Conservation (phyloP, 2,888 invertebrate genomes). For the Leptinotarsa haldemani region DNA sequence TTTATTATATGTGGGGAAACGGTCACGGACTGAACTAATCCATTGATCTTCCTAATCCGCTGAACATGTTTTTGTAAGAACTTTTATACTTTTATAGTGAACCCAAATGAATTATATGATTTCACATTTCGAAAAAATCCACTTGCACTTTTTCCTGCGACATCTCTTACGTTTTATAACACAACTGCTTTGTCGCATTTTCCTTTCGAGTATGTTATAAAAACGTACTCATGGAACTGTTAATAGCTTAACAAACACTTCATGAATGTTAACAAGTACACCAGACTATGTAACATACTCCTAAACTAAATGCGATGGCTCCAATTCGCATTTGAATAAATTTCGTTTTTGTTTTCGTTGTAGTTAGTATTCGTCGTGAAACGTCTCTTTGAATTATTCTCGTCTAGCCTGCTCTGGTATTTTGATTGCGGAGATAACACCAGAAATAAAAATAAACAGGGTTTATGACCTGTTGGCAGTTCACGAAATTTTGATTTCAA, state of each 20-base stretch:
- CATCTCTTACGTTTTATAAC: slow-evolving; percentile 43
- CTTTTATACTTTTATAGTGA: too few species aligned
- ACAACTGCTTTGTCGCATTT: slow-evolving; percentile 55
- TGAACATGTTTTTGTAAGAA: too few species aligned
- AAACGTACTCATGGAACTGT: slow-evolving; percentile 62
- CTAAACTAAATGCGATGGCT: slow-evolving; percentile 44
- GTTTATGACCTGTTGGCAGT: not conserved
- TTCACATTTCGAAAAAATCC: not conserved
- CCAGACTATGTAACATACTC: slow-evolving; percentile 55
- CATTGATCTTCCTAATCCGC: too few species aligned
- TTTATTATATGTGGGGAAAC: too few species aligned
- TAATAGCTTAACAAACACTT: slow-evolving; percentile 63
- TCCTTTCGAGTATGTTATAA: slow-evolving; percentile 53
- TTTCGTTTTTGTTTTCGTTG: slow-evolving; percentile 29
- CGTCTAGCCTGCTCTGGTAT: slow-evolving; percentile 3
- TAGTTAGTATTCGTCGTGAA: not conserved
- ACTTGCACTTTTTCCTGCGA: slow-evolving; percentile 43
- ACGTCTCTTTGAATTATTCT: slow-evolving; percentile 9
- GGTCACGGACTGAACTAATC: too few species aligned
- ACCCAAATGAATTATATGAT: too few species aligned
- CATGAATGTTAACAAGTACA: slow-evolving; percentile 63
- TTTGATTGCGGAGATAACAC: not conserved
- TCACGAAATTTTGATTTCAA: not conserved
- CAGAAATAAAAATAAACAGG: not conserved
- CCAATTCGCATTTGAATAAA: slow-evolving; percentile 43